Percentiles rank a stretch among this genome's conserved stretches.
Conservation (phyloP, 2,888 invertebrate genomes). For the Epinotia brunnichana region DNA sequence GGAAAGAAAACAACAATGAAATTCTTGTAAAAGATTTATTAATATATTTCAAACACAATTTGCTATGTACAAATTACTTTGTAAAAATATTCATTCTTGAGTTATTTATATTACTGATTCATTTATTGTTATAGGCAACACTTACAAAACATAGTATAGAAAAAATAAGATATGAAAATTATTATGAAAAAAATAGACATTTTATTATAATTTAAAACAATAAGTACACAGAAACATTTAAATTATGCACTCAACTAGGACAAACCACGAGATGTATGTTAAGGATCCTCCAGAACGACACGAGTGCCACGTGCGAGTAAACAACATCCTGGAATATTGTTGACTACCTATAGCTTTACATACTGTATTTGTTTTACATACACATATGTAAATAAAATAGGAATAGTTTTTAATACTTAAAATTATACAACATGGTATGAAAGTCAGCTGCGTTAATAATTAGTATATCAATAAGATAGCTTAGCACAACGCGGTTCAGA, state of each 20-base stretch:
- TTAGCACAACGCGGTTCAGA: slow-evolving; percentile 29
- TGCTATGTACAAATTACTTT: slow-evolving; percentile 83
- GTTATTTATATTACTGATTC: slow-evolving; percentile 79
- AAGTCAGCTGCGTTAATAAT: slow-evolving; percentile 20
- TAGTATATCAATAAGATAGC: slow-evolving; percentile 15
- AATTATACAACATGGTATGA: slow-evolving; percentile 33
- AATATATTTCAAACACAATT: slow-evolving; percentile 82
- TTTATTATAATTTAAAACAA: slow-evolving; percentile 72
- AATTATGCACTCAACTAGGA: slow-evolving; percentile 61
- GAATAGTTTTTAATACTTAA: slow-evolving; percentile 47
- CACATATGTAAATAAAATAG: slow-evolving; percentile 51
- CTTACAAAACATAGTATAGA: slow-evolving; percentile 74
- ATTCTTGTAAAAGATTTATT: slow-evolving; percentile 81
- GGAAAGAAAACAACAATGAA: slow-evolving; percentile 42
- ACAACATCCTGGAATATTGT: slow-evolving; percentile 18
- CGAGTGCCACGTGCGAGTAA: slow-evolving; percentile 37
- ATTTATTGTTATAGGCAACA: slow-evolving; percentile 79
- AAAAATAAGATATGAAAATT: slow-evolving; percentile 70
- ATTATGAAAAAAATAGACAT: slow-evolving; percentile 74
- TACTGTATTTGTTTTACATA: slow-evolving; percentile 43
- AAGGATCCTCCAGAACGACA: slow-evolving; percentile 52
- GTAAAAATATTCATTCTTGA: slow-evolving; percentile 83
- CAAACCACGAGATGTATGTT: slow-evolving; percentile 43
- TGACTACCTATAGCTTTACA: slow-evolving; percentile 12
- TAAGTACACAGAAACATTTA: slow-evolving; percentile 70